Base-by-base conservation (phyloP, 1,140 invertebrate genomes). In the Drosophila kepulauana region DNA sequence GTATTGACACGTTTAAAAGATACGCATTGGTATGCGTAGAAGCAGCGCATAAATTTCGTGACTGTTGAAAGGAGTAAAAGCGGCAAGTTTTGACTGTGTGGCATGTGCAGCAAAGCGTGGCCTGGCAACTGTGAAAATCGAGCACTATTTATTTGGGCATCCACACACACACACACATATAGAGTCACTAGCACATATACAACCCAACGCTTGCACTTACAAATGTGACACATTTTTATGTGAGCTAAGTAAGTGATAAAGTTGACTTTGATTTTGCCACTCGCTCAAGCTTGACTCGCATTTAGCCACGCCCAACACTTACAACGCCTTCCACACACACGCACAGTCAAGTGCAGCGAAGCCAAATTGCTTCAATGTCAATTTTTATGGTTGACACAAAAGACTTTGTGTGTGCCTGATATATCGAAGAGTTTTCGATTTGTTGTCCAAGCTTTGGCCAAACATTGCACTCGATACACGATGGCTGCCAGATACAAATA, bases 161-260 rank as follows among this genome's bases (percentile, higher is more conserved):
- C 56, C 52, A 30, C 52, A 61, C 54, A 46, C 15, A 63, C 35
- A 33, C 35, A 52, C n/a, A 48, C 28, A 51, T 20, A 20, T 0
- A 20, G 0, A 20, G 2, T 25, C 35, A 49, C 7, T 11, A 2
- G 13, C 30, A 13, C 8, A 51, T 11, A 8, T 7, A 15, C 15
- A 49, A 5, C 3, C 11, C 15, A 6, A 10, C 25, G 59, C 16
- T 20, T 20, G 54, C 25, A 54, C 66, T 33, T 33, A 33, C 5
- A 64, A 49, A 51, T 71, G 76, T 64, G 79, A 66, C 77, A 82
- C 54, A 64, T 67, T 73, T 54, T 72, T 77, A 73, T 77, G 56
- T 63, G 59, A 63, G 62, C 69, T 89, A 84, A 87, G 82, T 84
- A 89, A 84, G 85, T 89, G 80, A 84, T 87, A 87, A 84, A 87